phyloP scores from a whole-genome alignment of 2,113 vertebrate genomes.

The Actinemys pallida region DNA sequence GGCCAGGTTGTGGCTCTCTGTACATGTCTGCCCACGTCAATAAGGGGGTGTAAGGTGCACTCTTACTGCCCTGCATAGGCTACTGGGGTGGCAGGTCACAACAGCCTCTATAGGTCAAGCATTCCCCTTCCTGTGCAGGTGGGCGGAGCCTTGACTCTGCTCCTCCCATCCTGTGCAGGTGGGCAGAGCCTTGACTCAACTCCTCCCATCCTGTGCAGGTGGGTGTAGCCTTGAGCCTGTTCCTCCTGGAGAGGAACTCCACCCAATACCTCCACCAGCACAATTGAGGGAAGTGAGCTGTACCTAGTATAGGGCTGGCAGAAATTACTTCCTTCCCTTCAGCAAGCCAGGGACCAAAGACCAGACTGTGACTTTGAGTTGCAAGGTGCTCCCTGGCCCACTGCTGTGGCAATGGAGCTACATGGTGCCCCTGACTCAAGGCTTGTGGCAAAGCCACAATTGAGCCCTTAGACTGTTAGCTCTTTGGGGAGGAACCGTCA shows the following conservation, averaged over 20 bases:
- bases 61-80: not conserved
- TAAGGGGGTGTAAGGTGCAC: rapidly evolving
- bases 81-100: not conserved
- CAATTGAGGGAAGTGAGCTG: rapidly evolving
- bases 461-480: not conserved
- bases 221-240: not conserved
- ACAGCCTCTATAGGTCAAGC: rapidly evolving
- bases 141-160: not conserved
- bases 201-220: too few species aligned
- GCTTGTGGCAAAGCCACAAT: not conserved
- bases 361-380: not conserved
- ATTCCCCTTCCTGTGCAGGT: not conserved
- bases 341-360: not conserved
- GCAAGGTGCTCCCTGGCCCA: rapidly evolving
- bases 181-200: not conserved
- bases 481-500: not conserved
- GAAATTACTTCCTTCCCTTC: rapidly evolving
- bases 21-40: rapidly evolving
- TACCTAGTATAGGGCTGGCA: not conserved
- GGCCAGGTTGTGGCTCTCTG: rapidly evolving
- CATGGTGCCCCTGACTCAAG: too few species aligned
- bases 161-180: too few species aligned
- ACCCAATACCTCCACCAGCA: rapidly evolving
- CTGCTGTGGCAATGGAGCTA: not conserved
- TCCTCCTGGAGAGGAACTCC: too few species aligned